A percentile compares a stretch with the other conserved stretches of the same genome.
Evolutionary conservation across 2,797 vertebrate species (phyloP).

Genomic region (Hippoglossus hippoglossus): DNA sequence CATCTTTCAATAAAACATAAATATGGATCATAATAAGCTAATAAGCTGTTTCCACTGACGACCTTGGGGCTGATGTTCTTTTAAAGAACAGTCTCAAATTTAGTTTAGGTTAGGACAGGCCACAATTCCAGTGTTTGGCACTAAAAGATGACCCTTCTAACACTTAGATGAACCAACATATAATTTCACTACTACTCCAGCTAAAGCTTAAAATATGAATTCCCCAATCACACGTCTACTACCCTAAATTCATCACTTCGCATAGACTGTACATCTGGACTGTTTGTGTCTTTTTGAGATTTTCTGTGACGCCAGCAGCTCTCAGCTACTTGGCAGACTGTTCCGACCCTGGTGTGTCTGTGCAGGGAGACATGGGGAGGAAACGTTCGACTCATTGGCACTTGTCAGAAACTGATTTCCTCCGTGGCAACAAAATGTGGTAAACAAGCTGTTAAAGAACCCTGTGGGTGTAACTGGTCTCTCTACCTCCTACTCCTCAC

Average conservation of each 20-base stretch:
- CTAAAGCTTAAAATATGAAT: too few species aligned
- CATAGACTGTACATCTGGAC: too few species aligned
- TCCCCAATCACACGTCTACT: too few species aligned
- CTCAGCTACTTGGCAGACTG: slow-evolving; percentile 4
- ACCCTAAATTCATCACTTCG: too few species aligned
- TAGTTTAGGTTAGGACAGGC: too few species aligned
- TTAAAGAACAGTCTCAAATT: too few species aligned
- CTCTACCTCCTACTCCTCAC: too few species aligned
- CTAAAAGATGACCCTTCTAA: neutral
- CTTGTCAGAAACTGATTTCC: slow-evolving; percentile 18
- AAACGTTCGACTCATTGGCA: slow-evolving; percentile 20
- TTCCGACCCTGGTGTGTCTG: slow-evolving; percentile 18
- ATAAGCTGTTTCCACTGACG: too few species aligned
- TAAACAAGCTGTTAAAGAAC: slow-evolving; percentile 9
- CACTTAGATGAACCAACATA: neutral
- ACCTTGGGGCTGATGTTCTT: too few species aligned
- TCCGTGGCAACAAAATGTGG: slow-evolving; percentile 9
- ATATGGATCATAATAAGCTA: too few species aligned
- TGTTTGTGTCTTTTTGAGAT: neutral
- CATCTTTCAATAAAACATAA: too few species aligned
- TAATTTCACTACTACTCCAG: neutral
- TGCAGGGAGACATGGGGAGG: neutral
- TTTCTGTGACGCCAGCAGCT: slow-evolving; percentile 18
- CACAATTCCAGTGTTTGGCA: too few species aligned
- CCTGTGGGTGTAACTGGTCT: neutral